phyloP scores from a whole-genome alignment of 2,113 vertebrate genomes.

The Thermophis baileyi region DNA sequence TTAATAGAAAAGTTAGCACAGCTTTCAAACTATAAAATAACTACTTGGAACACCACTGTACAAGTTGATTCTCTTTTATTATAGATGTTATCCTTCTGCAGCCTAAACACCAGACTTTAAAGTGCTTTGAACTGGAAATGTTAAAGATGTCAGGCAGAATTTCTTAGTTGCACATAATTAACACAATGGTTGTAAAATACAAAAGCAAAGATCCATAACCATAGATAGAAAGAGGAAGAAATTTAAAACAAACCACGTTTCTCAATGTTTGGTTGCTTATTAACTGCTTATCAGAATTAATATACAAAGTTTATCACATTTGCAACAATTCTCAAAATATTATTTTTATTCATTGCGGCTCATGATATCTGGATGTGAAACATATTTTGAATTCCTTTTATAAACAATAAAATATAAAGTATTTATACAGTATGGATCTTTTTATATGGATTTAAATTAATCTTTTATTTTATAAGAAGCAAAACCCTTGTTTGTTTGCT shows the following conservation, averaged over 20 bases:
- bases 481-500: not conserved
- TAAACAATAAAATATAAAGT: not conserved
- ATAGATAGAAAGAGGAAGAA: not conserved
- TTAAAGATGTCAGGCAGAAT: not conserved
- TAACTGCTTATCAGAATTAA: not conserved
- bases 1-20: constrained; percentile 11
- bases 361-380: not conserved
- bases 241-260: not conserved
- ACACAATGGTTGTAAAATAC: not conserved
- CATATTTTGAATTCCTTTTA: not conserved
- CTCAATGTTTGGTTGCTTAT: not conserved
- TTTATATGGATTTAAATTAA: not conserved
- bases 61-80: not conserved
- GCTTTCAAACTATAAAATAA: constrained; percentile 24
- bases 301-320: not conserved
- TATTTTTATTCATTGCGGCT: not conserved
- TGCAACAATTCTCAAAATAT: not conserved
- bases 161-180: not conserved
- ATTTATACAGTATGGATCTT: not conserved
- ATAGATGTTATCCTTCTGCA: constrained; percentile 5
- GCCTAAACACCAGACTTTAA: constrained; percentile 7
- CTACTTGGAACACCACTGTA: not conserved
- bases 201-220: not conserved
- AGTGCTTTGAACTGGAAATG: not conserved
- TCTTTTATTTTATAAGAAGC: not conserved